Conservation (phyloP, 1,140 invertebrate genomes). For the Latrodectus geometricus region DNA sequence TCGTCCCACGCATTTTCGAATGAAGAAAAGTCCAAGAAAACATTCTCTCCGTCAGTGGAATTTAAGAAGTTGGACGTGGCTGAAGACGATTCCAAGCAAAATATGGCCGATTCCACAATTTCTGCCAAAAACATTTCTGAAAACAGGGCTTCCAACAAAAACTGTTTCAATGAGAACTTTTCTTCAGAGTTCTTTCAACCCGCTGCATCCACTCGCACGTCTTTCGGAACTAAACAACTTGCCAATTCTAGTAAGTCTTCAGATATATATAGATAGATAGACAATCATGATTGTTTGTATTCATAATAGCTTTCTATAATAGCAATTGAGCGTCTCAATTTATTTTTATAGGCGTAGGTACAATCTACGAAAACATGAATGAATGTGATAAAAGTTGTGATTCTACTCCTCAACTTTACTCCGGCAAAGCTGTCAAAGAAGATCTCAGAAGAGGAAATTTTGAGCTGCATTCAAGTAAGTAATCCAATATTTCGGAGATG, state of each 20-base stretch:
- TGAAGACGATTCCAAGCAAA: background rate
- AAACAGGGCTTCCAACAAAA: background rate
- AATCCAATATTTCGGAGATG: too few species aligned
- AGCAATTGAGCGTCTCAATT: too few species aligned
- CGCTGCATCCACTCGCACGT: background rate
- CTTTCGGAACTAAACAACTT: background rate
- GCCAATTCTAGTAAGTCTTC: background rate
- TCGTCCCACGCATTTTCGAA: background rate
- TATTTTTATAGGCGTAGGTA: too few species aligned
- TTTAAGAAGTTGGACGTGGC: conserved; percentile 50
- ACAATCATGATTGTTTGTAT: too few species aligned
- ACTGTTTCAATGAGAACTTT: background rate
- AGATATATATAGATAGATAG: too few species aligned
- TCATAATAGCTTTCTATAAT: too few species aligned
- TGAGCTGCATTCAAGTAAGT: too few species aligned
- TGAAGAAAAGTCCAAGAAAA: conserved; percentile 33
- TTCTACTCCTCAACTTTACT: too few species aligned
- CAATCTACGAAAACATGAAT: too few species aligned
- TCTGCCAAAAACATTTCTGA: background rate
- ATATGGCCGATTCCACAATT: background rate
- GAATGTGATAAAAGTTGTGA: too few species aligned
- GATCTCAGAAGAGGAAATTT: too few species aligned
- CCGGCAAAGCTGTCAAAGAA: too few species aligned
- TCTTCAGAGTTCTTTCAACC: background rate
- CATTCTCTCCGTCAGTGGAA: conserved; percentile 53